Evolutionary conservation across 2,113 vertebrate species (phyloP), one percentile per base, ranked within the genome.

Genomic region (Turdus rufiventris): DNA sequence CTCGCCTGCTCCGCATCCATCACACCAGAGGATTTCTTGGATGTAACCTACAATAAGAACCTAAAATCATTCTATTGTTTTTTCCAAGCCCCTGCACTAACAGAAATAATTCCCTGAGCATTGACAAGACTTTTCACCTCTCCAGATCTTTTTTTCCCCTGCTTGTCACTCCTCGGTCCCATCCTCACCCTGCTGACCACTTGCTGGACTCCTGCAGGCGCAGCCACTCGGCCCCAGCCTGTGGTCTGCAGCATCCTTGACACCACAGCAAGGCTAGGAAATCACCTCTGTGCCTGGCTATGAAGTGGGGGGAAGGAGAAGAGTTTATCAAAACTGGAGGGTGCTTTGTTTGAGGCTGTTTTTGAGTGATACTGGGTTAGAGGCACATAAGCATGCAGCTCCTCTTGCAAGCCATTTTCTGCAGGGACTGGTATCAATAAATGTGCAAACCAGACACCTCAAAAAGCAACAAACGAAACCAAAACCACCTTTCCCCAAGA

Each of bases 321-420:
- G 63, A 40, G 28, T 4, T 85, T 77, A 71, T 66, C 56, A 40
- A 34, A 85, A 28, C 50, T 36, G 45, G 47, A 71, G 66, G 42
- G 12, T 45, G 51, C 47, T 81, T 50, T 56, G 15, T 58, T 36
- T 1, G 0, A 12, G 26, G 7, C 14, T 3, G 0, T 1, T 90
- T 72, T 62, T 3, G 8, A 17, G 10, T 2, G 7, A 14, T 19
- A 5, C 0, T 62, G 74, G 24, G 18, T 47, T 47, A 43, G 45
- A 75, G 26, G 33, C 43, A 42, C 24, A 6, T 0, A 7, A 81
- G 18, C 12, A 18, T 0, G 0, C 33, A 40, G 54, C 15, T 72
- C 9, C 18, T 13, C 42, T 80, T 48, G n/a, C 36, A 18, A 0
- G 0, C 8, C 0, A 0, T 26, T 56, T 50, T 61, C 48, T 79